Conservation (phyloP, 2,797 vertebrate species). For the Rallus crepitans region DNA sequence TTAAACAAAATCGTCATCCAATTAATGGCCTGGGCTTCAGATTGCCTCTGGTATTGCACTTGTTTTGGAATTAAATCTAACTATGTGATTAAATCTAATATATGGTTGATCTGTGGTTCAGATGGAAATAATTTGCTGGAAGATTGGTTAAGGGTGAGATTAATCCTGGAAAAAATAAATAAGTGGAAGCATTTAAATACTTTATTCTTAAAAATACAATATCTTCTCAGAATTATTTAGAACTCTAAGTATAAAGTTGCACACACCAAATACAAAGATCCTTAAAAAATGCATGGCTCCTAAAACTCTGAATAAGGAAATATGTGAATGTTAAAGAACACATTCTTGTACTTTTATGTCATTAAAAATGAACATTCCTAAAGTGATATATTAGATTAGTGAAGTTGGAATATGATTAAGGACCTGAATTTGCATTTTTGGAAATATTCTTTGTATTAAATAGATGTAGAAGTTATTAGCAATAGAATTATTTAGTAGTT, state of each 20-base stretch:
- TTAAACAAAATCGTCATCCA: constrained; percentile 53
- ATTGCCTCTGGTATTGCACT: constrained; percentile 38
- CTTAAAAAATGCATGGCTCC: neutral
- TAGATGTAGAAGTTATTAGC: constrained; percentile 6
- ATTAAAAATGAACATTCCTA: neutral
- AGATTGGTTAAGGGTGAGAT: neutral
- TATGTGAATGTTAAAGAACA: neutral
- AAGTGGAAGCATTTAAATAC: neutral
- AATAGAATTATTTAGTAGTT: constrained; percentile 19
- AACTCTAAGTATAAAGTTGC: neutral
- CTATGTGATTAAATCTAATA: constrained; percentile 8
- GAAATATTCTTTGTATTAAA: neutral
- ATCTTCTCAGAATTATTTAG: neutral
- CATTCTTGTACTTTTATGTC: neutral
- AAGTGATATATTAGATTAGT: neutral
- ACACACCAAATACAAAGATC: neutral
- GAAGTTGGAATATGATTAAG: neutral
- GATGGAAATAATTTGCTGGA: neutral
- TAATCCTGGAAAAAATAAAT: neutral
- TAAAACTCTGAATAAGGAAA: neutral
- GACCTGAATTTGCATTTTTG: neutral
- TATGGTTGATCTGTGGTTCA: neutral
- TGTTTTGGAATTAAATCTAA: constrained; percentile 33
- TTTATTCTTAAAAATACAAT: neutral
- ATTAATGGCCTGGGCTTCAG: constrained; percentile 30